These are phyloP conservation scores for Pachypanchax playfairii DNA, from an alignment of 2,113 vertebrate genomes.

Conservation along the genomic window DNA sequence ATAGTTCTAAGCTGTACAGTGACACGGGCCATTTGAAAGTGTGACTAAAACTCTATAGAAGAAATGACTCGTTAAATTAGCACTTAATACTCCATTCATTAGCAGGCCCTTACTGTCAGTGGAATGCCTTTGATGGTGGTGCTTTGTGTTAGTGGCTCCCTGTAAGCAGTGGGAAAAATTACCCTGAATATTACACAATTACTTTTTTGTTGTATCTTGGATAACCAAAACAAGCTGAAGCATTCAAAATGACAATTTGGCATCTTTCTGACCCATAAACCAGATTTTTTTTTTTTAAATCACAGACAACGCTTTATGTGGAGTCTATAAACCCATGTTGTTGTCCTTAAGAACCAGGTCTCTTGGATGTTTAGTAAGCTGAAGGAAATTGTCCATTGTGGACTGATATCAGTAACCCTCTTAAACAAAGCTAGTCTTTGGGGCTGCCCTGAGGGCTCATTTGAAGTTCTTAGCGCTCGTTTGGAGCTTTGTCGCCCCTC, in stretches of 20 bases:
- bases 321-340: neutral
- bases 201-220: slow-evolving; percentile 4
- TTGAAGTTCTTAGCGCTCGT: slow-evolving; percentile 77
- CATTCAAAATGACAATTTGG: slow-evolving; percentile 11
- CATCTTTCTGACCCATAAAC: slow-evolving; percentile 10
- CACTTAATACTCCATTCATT: slow-evolving; percentile 73
- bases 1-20: slow-evolving; percentile 73
- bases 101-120: slow-evolving; percentile 63
- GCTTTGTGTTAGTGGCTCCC: slow-evolving; percentile 52
- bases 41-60: slow-evolving; percentile 75
- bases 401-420: slow-evolving; percentile 77
- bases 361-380: slow-evolving; percentile 61
- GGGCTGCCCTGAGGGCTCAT: slow-evolving; percentile 74
- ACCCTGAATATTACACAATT: slow-evolving; percentile 25
- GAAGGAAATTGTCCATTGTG: slow-evolving; percentile 69
- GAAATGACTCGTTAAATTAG: slow-evolving; percentile 78
- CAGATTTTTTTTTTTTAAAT: neutral
- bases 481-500: slow-evolving; percentile 78
- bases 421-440: slow-evolving; percentile 76
- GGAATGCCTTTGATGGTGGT: slow-evolving; percentile 75
- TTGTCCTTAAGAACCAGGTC: slow-evolving; percentile 37
- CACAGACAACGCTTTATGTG: slow-evolving; percentile 3
- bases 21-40: slow-evolving; percentile 73
- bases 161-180: slow-evolving; percentile 45
- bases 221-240: slow-evolving; percentile 6